Conservation (phyloP, 2,888 invertebrate genomes). For the Ferdinandea cuprea region DNA sequence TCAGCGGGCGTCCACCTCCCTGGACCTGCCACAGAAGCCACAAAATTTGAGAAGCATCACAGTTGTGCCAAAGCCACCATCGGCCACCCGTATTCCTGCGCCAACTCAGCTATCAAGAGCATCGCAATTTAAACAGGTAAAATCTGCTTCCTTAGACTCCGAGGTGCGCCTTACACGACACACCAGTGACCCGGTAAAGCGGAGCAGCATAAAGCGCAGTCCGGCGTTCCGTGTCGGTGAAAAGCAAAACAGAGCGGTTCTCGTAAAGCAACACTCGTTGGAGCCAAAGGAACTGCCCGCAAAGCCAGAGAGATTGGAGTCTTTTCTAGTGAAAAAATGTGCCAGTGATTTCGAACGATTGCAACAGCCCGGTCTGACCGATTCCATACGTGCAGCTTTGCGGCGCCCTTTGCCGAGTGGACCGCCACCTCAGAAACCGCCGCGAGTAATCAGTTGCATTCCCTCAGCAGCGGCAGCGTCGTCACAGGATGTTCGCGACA, state of each 20-base stretch:
- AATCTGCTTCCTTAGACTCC: conserved; percentile 63
- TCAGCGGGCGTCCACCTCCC: conserved; percentile 75
- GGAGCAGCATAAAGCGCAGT: conserved; percentile 84
- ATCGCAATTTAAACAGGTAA: conserved; percentile 64
- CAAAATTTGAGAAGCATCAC: conserved; percentile 63
- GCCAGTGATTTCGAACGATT: conserved; percentile 78
- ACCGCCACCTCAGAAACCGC: conserved; percentile 91
- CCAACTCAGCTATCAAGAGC: conserved; percentile 51
- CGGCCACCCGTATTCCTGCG: conserved; percentile 47
- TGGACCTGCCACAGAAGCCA: conserved; percentile 74
- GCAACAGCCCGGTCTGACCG: conserved; percentile 81
- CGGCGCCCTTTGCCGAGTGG: conserved; percentile 88
- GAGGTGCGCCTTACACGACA: conserved; percentile 72
- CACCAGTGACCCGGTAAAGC: conserved; percentile 82
- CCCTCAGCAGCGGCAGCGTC: conserved; percentile 24
- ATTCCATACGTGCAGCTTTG: conserved; percentile 87
- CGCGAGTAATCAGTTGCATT: conserved; percentile 81
- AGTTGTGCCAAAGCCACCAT: conserved; percentile 50
- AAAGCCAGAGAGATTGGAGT: conserved; percentile 67
- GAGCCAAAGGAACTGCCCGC: conserved; percentile 65
- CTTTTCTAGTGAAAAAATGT: conserved; percentile 77
- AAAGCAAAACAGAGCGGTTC: conserved; percentile 74
- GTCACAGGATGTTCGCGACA: conserved; percentile 75
- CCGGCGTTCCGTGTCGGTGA: conserved; percentile 84
- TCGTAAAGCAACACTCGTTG: conserved; percentile 75